Evolutionary conservation across 2,113 vertebrate species (phyloP).

Genomic region (Anhinga rufa): DNA sequence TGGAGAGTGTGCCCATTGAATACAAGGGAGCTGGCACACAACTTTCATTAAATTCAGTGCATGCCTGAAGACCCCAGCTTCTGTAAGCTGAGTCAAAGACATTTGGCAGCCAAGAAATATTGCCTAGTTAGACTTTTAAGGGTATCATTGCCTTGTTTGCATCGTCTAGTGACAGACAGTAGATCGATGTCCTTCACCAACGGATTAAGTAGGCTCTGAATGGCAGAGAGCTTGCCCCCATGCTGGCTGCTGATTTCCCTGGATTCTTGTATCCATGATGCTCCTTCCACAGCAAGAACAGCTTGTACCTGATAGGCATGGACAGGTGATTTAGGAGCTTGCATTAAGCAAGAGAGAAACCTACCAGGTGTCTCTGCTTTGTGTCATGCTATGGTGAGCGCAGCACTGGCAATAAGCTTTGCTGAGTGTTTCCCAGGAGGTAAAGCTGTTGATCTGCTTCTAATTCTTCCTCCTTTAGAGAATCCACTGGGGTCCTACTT

Average conservation of each 20-base stretch:
- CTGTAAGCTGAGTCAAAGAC: neutral
- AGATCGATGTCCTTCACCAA: rapidly evolving
- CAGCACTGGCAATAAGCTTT: neutral
- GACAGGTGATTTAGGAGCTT: neutral
- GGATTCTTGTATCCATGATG: neutral
- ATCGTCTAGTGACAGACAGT: too few species aligned
- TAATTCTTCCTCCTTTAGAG: neutral
- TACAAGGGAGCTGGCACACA: neutral
- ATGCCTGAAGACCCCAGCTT: neutral
- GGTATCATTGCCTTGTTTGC: neutral
- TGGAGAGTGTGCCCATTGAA: neutral
- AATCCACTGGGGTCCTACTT: neutral
- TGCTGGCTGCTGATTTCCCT: neutral
- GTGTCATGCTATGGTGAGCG: neutral
- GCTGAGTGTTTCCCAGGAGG: neutral
- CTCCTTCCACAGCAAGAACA: neutral
- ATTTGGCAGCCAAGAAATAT: neutral
- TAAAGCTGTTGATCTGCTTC: neutral
- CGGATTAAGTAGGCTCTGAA: neutral
- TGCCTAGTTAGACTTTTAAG: neutral
- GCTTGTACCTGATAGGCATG: neutral
- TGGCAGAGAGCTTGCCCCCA: too few species aligned
- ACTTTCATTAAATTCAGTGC: neutral
- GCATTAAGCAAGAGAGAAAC: neutral
- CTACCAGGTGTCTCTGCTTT: rapidly evolving